Evolutionary conservation across 1,140 invertebrate genomes (phyloP), one percentile per base, ranked within the genome.

Genomic region (Lanistes nyassanus): DNA sequence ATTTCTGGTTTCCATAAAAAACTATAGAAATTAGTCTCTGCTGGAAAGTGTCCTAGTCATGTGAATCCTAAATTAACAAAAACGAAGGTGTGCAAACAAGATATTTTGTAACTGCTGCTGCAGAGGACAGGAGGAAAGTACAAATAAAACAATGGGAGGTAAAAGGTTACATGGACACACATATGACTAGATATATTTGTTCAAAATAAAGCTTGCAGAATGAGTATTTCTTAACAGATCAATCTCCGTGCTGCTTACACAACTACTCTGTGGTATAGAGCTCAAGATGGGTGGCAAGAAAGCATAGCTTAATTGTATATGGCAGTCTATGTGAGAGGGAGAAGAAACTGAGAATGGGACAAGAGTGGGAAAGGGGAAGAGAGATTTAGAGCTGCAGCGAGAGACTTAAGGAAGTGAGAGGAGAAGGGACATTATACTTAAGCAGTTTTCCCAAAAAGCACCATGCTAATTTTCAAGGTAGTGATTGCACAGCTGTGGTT

Each of bases 161-260:
- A 82, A 83, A 82, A 80, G 62, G 77, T 74, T 72, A 76, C 75
- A 78, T 76, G 77, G 64, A 77, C 74, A 80, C 75, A 79, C 79
- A 81, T 69, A 58, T 86, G 84, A 86, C 84, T 86, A 86, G 84
- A 86, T 79, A 76, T 76, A 76, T 82, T 84, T 83, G 76, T 83
- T 84, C 82, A 81, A 78, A 82, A 84, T 86, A 82, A 86, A 86
- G 81, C 82, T 80, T 80, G 76, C 76, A 76, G 68, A 55, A 78
- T 62, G 75, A 77, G 71, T 76, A 75, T 77, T 76, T 76, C 51
- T 67, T 65, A 56, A 75, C 71, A 66, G 72, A 76, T 74, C 66
- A 34, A 37, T 74, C 64, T 74, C 75, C 67, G 19, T 72, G 31
- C 65, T 74, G 65, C 51, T 23, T 67, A 39, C 37, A 60, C 58